Evolutionary conservation across 2,888 invertebrate genomes (phyloP).

Genomic region (Phyto melanocephala): DNA sequence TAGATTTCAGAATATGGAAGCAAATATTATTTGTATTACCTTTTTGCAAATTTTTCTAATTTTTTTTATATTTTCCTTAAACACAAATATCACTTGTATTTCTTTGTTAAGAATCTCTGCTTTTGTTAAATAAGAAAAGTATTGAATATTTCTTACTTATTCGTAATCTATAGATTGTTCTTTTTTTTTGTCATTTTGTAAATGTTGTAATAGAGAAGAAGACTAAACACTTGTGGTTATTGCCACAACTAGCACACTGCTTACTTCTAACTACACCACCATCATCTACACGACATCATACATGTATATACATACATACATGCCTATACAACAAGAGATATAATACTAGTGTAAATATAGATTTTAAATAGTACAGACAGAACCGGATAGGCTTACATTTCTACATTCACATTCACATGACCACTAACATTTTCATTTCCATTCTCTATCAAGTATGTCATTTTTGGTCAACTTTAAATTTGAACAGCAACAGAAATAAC

Average conservation of each 20-base stretch:
- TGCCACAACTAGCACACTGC: slow-evolving; percentile 7
- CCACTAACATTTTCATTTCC: slow-evolving; percentile 42
- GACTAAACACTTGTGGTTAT: slow-evolving; percentile 58
- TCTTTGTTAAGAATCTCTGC: too few species aligned
- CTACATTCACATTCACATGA: neutral
- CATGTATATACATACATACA: neutral
- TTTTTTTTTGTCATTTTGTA: neutral
- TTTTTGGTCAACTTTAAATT: slow-evolving; percentile 36
- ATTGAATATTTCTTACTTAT: slow-evolving; percentile 20
- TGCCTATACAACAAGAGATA: neutral
- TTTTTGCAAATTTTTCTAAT: too few species aligned
- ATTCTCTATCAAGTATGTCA: slow-evolving; percentile 54
- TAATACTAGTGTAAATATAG: neutral
- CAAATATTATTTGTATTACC: too few species aligned
- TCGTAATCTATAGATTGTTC: neutral
- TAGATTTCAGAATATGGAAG: too few species aligned
- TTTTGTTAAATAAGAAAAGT: slow-evolving; percentile 12
- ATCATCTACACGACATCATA: neutral
- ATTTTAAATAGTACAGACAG: neutral
- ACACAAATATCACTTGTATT: too few species aligned
- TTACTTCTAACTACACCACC: slow-evolving; percentile 14
- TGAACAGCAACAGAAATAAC: neutral
- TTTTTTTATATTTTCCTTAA: too few species aligned
- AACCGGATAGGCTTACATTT: slow-evolving; percentile 18
- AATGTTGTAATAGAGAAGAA: slow-evolving; percentile 28